Conservation (phyloP, 2,113 vertebrate species). For the Podarcis raffonei region DNA sequence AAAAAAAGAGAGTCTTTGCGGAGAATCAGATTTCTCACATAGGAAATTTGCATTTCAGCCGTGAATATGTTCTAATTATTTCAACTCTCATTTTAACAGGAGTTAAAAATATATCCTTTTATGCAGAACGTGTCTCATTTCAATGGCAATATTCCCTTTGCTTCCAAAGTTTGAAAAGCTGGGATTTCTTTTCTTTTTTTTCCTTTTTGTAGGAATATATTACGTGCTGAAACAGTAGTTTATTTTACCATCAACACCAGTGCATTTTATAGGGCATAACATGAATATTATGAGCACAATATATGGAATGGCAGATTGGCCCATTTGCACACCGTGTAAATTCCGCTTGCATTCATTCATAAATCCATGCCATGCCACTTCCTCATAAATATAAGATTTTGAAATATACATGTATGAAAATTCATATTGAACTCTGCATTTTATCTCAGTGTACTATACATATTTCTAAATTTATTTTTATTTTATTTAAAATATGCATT, state of each 20-base stretch:
- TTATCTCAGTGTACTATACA: too few relatives aligned
- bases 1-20: conserved; percentile 1
- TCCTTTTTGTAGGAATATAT: neutral
- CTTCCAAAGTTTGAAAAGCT: conserved; percentile 1
- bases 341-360: too few relatives aligned
- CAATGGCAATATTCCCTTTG: neutral
- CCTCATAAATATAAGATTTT: too few relatives aligned
- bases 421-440: too few relatives aligned
- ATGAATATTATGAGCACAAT: neutral
- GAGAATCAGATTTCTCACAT: conserved; percentile 32
- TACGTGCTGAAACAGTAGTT: neutral
- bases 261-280: neutral
- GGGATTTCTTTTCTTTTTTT: too few relatives aligned
- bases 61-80: conserved; percentile 34
- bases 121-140: conserved; percentile 3
- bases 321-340: too few relatives aligned
- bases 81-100: conserved; percentile 33
- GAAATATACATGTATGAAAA: too few relatives aligned
- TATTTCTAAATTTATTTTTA: too few relatives aligned
- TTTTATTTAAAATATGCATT: too few relatives aligned
- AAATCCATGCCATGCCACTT: too few relatives aligned
- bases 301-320: too few relatives aligned
- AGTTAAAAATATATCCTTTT: conserved; percentile 36
- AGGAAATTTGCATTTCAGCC: conserved; percentile 29
- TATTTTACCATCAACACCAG: neutral